Evolutionary conservation across 2,797 vertebrate species (phyloP), one percentile per base, ranked within the genome.

Genomic region (Vespertilio murinus): DNA sequence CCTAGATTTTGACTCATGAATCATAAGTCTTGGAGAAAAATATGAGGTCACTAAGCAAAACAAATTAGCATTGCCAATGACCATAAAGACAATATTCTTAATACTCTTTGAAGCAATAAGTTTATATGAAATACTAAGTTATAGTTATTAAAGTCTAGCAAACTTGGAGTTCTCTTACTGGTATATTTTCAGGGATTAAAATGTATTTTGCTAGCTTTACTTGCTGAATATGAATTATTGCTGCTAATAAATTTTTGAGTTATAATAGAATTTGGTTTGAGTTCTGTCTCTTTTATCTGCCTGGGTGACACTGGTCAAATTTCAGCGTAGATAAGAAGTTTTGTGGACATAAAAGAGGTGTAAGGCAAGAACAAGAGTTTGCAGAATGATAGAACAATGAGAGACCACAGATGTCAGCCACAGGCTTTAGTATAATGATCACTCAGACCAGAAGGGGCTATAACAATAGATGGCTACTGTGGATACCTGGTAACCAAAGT

Each of bases 1-100:
- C 0, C n/a, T 88, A 42, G 5, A 75, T 91, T 94, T 71, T 95
- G 61, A 95, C n/a, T 88, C 42, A 40, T 5, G 2, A 61, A 2
- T 2, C 59, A 91, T 79, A 61, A 73, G 94, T 94, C 96, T 77
- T 93, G 89, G 65, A 91, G 23, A 12, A 65, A 75, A 97, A 89
- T 73, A 8, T 77, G 90, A 74, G 35, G 47, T 73, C 6, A 35
- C 83, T 83, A 88, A 89, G 23, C 56, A 80, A 49, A 54, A 95
- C 65, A 14, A 79, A 82, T 88, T 70, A 95, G 30, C 33, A 38
- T 87, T 87, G 28, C 45, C 25, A 91, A 13, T 95, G 88, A 88
- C 64, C 52, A 87, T 33, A 61, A 88, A 73, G 42, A 71, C 30
- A 89, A 45, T 30, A 67, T 73, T 45, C 88, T 86, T 30, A 95